Percentiles rank a stretch among this genome's conserved stretches.
Evolutionary conservation across 2,797 vertebrate genomes (phyloP).

Genomic region (Ctenopoma kingsleyae): DNA sequence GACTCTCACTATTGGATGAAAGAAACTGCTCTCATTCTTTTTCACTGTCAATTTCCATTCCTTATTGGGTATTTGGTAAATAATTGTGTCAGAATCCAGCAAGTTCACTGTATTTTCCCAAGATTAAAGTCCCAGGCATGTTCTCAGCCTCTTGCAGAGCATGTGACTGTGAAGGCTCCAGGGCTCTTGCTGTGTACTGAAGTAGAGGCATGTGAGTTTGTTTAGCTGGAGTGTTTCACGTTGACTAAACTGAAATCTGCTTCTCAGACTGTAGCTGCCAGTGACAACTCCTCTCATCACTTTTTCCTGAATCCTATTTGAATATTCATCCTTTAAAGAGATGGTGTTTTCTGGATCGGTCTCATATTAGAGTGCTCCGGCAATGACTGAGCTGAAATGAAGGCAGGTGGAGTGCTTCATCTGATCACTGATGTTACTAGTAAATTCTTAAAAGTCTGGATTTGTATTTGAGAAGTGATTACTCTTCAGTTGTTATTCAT

Average conservation of each 20-base stretch:
- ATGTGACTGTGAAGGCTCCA: constrained; percentile 76
- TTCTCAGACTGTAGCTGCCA: background rate
- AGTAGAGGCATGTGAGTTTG: constrained; percentile 83
- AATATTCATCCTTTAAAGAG: constrained; percentile 42
- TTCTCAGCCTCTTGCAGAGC: constrained; percentile 57
- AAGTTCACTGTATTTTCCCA: constrained; percentile 46
- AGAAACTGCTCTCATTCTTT: background rate
- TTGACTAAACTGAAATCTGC: constrained; percentile 36
- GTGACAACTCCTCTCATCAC: constrained; percentile 25
- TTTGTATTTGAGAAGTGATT: background rate
- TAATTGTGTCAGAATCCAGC: constrained; percentile 38
- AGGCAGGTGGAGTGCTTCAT: background rate
- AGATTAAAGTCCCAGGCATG: constrained; percentile 46
- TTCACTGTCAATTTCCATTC: constrained; percentile 6
- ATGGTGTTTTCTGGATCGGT: background rate
- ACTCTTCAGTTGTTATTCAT: constrained; percentile 6
- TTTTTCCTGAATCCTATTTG: constrained; percentile 21
- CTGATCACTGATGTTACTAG: constrained; percentile 3
- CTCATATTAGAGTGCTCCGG: constrained; percentile 4
- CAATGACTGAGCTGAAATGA: background rate
- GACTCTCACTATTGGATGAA: background rate
- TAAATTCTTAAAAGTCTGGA: background rate
- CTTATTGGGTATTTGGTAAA: constrained; percentile 1
- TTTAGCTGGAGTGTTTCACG: constrained; percentile 72
- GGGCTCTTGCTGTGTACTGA: constrained; percentile 67